Percentiles rank a stretch among this genome's conserved stretches.
phyloP scores from a whole-genome alignment of 2,113 vertebrate genomes.

The Nipponia nippon region DNA sequence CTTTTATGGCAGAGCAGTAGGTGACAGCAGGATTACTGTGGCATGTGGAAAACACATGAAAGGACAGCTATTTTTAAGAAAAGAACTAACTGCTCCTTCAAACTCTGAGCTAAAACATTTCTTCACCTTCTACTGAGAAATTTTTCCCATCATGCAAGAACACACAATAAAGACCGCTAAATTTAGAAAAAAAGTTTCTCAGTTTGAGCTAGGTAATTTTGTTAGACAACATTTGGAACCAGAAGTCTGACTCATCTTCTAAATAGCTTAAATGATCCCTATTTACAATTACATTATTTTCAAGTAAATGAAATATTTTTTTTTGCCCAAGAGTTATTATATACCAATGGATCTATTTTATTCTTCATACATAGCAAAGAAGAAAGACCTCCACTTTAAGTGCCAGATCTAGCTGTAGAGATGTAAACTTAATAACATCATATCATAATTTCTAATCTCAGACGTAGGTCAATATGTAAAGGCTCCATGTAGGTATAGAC shows the following conservation, averaged over 20 bases:
- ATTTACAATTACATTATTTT: background rate
- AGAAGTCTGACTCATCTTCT: background rate
- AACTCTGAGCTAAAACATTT: background rate
- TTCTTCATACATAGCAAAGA: background rate
- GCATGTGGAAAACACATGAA: background rate
- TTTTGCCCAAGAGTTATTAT: background rate
- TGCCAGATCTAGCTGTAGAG: background rate
- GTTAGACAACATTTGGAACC: background rate
- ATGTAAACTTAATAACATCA: background rate
- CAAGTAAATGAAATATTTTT: background rate
- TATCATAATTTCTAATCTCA: background rate
- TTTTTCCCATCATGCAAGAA: background rate
- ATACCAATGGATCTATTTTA: background rate
- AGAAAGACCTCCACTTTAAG: background rate
- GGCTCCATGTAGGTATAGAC: background rate
- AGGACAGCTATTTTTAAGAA: background rate
- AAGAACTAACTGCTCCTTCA: background rate
- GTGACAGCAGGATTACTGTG: background rate
- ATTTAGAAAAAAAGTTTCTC: background rate
- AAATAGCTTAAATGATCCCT: background rate
- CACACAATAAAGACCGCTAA: rapidly evolving
- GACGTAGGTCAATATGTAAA: background rate
- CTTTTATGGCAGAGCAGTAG: background rate
- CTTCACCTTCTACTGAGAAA: background rate
- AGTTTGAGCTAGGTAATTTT: background rate